A percentile compares a stretch with the other conserved stretches of the same genome.
phyloP scores from a whole-genome alignment of 2,888 invertebrate genomes.

The Agrochola lychnidis region DNA sequence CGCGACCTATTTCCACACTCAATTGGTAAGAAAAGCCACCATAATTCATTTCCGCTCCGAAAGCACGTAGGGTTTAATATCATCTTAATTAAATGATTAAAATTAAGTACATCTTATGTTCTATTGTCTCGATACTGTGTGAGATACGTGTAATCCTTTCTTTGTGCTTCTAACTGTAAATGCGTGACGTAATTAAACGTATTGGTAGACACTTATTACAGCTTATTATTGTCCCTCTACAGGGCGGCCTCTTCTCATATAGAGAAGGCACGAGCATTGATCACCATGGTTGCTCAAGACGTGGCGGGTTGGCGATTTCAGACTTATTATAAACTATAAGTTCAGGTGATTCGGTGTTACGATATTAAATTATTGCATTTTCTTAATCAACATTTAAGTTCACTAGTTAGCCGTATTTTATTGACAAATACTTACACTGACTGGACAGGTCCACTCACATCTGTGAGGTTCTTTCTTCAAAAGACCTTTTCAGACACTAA shows the following conservation, averaged over 20 bases:
- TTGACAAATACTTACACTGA: too few species aligned
- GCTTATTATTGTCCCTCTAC: neutral
- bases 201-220: neutral
- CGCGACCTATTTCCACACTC: slow-evolving; percentile 51
- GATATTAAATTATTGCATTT: too few species aligned
- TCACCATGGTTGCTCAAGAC: too few species aligned
- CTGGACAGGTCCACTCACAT: too few species aligned
- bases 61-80: slow-evolving; percentile 37
- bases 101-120: slow-evolving; percentile 36
- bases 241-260: neutral
- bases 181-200: slow-evolving; percentile 15
- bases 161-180: slow-evolving; percentile 28
- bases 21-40: slow-evolving; percentile 46
- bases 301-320: neutral
- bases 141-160: slow-evolving; percentile 36
- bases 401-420: too few species aligned
- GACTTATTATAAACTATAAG: too few species aligned
- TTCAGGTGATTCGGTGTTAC: too few species aligned
- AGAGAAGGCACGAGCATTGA: too few species aligned
- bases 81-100: slow-evolving; percentile 57
- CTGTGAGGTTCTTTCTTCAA: too few species aligned
- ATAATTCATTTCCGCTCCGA: slow-evolving; percentile 39
- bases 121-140: slow-evolving; percentile 28
- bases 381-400: too few species aligned
- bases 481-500: too few species aligned